Conservation (phyloP, 2,113 vertebrate species). For the Petrocephalus zakoni region DNA sequence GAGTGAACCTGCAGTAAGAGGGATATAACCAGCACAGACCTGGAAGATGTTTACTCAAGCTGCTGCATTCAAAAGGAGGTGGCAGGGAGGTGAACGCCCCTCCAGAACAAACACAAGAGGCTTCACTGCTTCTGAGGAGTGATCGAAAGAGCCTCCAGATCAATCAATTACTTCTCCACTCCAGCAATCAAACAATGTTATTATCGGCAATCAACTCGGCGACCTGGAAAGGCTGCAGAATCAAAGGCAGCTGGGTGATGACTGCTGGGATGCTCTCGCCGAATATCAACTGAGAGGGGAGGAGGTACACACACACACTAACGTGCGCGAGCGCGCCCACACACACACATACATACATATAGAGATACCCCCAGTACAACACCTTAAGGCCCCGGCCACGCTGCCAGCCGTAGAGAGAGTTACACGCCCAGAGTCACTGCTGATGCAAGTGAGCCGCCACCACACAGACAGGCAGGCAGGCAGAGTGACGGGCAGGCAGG, state of each 20-base stretch:
- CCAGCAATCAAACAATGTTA: constrained; percentile 74
- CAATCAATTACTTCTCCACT: constrained; percentile 70
- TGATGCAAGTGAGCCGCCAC: not conserved
- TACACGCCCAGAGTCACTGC: not conserved
- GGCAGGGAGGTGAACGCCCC: not conserved
- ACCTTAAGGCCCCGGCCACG: not conserved
- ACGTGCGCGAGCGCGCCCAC: not conserved
- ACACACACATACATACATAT: constrained; percentile 21
- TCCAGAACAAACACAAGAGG: not conserved
- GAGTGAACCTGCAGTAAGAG: not conserved
- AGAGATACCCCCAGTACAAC: not conserved
- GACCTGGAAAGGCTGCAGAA: constrained; percentile 77
- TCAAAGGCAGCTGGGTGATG: constrained; percentile 59
- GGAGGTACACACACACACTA: constrained; percentile 28
- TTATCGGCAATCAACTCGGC: constrained; percentile 68
- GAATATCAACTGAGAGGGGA: constrained; percentile 69
- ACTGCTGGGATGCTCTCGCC: constrained; percentile 58
- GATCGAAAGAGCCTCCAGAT: constrained; percentile 55
- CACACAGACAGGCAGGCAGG: not conserved
- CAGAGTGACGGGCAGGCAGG: not conserved
- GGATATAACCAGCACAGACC: not conserved
- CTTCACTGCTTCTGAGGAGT: constrained; percentile 46
- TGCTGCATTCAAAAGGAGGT: not conserved
- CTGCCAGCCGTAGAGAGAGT: not conserved
- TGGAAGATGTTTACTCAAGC: not conserved